Base-by-base conservation (phyloP, 2,797 vertebrate genomes). In the Intellagama lesueurii region DNA sequence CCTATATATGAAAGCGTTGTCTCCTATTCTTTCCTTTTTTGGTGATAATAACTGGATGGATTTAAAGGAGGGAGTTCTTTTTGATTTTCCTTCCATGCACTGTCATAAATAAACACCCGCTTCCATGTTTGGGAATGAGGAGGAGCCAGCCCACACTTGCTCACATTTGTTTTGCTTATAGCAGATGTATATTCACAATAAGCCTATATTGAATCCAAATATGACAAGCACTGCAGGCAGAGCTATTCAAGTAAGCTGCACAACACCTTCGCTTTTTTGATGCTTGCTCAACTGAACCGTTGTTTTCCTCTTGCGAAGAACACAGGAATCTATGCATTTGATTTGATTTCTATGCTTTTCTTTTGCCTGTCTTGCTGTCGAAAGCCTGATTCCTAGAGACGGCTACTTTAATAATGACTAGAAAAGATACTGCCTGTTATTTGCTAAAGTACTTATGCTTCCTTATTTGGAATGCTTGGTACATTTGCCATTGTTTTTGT, bases 101-200 rank as follows among this genome's bases (percentile, higher is more conserved):
- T 69, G 26, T 35, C 76, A 85, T 80, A 72, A 44, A 84, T 89
- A 78, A 79, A 85, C 73, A 47, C 60, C 40, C 64, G 7, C 56
- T 75, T 75, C 52, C 56, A 14, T 88, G 70, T 66, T 88, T 75
- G 52, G 72, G 79, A n/a, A n/a, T 19, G 24, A 40, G 60, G 30
- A 77, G 73, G 35, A 68, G 44, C 14, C 40, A 88, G 8, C 80
- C 73, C 60, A 68, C 40, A 17, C 44, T 69, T 56, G n/a, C 66
- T 77, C 44, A 22, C 32, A 88, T 69, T 69, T 69, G 73, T 44
- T 84, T 70, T 83, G 73, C 68, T 32, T 49, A 30, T 56, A 82
- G 68, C 7, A 77, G 81, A 75, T 75, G 49, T 72, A 79, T 75
- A 35, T 24, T 11, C 47, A 83, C 75, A 83, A 78, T 64, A 52